Conservation (phyloP, 2,797 vertebrate genomes). For the Acanthurus tractus region DNA sequence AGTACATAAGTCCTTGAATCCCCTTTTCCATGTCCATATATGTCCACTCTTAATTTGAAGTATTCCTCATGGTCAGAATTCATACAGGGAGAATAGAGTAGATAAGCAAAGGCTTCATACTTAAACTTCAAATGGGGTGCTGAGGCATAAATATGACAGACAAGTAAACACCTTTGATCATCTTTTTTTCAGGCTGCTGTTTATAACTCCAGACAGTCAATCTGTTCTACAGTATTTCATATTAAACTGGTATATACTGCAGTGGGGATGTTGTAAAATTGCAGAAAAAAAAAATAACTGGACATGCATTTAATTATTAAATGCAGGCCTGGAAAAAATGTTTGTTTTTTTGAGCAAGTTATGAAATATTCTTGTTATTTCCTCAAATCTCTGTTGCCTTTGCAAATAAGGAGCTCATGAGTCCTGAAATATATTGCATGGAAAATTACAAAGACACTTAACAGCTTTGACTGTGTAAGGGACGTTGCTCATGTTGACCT, state of each 20-base stretch:
- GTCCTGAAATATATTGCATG: neutral
- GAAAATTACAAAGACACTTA: neutral
- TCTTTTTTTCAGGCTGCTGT: neutral
- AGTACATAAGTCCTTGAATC: neutral
- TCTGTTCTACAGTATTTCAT: neutral
- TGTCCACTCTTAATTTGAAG: neutral
- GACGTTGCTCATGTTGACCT: neutral
- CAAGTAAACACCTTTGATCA: neutral
- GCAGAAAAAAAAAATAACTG: neutral
- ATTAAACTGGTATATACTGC: neutral
- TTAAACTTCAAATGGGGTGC: neutral
- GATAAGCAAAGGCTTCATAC: neutral
- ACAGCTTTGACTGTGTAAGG: neutral
- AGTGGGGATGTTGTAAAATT: neutral
- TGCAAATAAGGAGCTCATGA: neutral
- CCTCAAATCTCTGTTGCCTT: no score
- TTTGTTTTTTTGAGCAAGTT: neutral
- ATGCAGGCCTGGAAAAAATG: neutral
- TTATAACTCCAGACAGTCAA: neutral
- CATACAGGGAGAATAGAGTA: neutral
- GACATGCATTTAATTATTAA: neutral
- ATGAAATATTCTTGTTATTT: neutral
- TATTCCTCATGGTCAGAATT: slow-evolving; percentile 8
- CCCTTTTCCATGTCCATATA: slow-evolving; percentile 3
- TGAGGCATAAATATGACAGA: neutral